Percentiles rank a stretch among this genome's conserved stretches.
Conservation (phyloP, 1,140 invertebrate genomes). For the Neotoxoptera formosana region DNA sequence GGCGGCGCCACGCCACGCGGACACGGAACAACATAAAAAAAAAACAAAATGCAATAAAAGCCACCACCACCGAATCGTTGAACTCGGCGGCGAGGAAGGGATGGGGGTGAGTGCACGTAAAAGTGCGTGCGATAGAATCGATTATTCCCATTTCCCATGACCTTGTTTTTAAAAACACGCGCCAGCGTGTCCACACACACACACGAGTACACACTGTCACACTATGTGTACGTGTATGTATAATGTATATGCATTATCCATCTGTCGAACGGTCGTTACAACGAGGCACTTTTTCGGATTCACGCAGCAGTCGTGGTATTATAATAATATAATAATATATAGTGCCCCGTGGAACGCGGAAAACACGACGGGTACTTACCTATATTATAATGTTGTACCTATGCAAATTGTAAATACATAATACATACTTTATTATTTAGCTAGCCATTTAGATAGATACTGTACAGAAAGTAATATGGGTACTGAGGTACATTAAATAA, state of each 20-base stretch:
- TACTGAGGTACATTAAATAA: neutral
- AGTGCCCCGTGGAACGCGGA: neutral
- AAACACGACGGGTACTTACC: neutral
- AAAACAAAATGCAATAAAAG: conserved; percentile 1
- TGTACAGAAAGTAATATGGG: neutral
- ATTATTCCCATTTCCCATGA: conserved; percentile 24
- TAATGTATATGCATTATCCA: neutral
- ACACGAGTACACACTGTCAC: neutral
- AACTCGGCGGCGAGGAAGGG: neutral
- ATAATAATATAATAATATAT: neutral
- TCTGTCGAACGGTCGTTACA: neutral
- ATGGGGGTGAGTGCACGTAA: neutral
- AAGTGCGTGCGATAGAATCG: conserved; percentile 19
- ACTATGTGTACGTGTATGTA: neutral
- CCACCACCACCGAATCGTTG: neutral
- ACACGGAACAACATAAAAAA: neutral
- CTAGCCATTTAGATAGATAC: neutral
- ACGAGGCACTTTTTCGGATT: neutral
- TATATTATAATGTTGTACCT: neutral
- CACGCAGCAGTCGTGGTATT: neutral
- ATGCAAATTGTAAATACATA: neutral
- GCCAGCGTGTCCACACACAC: neutral
- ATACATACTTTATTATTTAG: neutral
- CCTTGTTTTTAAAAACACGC: conserved; percentile 21
- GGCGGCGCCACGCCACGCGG: neutral